Base-by-base conservation (phyloP, 2,113 vertebrate genomes). In the Suncus etruscus region DNA sequence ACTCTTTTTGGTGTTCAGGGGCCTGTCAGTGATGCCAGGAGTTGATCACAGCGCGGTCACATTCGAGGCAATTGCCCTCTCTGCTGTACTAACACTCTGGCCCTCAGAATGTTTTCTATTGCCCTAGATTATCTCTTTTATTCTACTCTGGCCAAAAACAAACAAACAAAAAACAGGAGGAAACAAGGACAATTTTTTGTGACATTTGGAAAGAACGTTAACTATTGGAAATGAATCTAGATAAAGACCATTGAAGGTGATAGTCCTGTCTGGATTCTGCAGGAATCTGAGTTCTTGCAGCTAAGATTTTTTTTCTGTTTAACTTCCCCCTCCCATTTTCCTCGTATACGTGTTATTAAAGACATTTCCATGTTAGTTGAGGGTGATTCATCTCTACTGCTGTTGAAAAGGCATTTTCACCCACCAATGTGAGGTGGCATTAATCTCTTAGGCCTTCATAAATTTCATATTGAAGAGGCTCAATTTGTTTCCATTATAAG, bases 401-500 rank as follows among this genome's bases (percentile, higher is more conserved):
- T 95, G 65, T 63, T 82, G 32, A 84, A 89, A 90, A 93, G 58
- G 6, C 70, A 85, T 94, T 94, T 95, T 93, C 61, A 69, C 65
- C 70, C 29, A 81, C n/a, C 48, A 69, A 32, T 90, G 48, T 89
- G 66, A 76, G 11, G 25, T 79, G 84, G 51, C 74, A 87, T 92
- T 95, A 92, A 92, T 95, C 51, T 92, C 58, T n/a, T 85, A 81
- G 50, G 39, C 74, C 85, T 94, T 94, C 87, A 91, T 92, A 95
- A 95, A 93, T 94, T 93, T 96, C 82, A 92, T 61, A 85, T 47
- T 94, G 81, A 89, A 85, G 77, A 31, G 54, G 86, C 63, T 95
- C 94, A 90, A 92, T 95, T 95, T 96, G 91, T 93, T 95, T 94
- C 75, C 39, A 93, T 93, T 93, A 91, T 91, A 72, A 89, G 78